Evolutionary conservation across 2,113 vertebrate species (phyloP), one percentile per base, ranked within the genome.

Genomic region (Nyctereutes procyonoides): DNA sequence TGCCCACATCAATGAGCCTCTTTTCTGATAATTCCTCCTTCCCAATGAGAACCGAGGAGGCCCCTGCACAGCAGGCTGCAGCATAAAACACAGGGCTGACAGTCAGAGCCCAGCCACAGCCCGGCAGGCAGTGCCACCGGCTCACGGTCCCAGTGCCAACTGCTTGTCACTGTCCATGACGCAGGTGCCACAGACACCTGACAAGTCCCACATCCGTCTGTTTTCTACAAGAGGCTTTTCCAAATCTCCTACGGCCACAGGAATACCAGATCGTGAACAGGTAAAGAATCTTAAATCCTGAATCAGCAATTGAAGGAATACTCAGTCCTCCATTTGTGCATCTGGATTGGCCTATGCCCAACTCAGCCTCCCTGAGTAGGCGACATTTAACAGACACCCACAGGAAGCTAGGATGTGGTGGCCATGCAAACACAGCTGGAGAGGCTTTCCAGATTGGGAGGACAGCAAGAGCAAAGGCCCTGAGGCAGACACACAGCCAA

Each of bases 51-150:
- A 53, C 53, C 28, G 0, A 24, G 1, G 14, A 55, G 87, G 26
- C 2, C 77, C 3, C 17, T 0, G 2, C 81, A 38, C 4, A 3
- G 26, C 35, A 14, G 7, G 14, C 0, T 19, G 0, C 0, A 4
- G 0, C 0, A 17, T 1, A 12, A 48, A 67, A 1, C 1, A 0
- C 65, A 26, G 74, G 3, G 8, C 1, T 4, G 7, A 48, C 14
- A 4, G 38, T 15, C 24, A 0, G 16, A 17, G 2, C 1, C 82
- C 89, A 71, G 67, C 32, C n/a, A 17, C 19, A 4, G 17, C 20
- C 2, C 48, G 53, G 60, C 58, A 69, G 63, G 35, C 76, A 1
- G 26, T 56, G 16, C 0, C 0, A 8, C 0, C 1, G 7, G 28
- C 0, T 4, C 22, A 0, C 12, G 6, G 9, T n/a, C 19, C 58